Percentiles rank a stretch among this genome's conserved stretches.
These are phyloP conservation scores for Antechinus flavipes DNA, from an alignment of 2,113 vertebrate species.

Conservation along the genomic window DNA sequence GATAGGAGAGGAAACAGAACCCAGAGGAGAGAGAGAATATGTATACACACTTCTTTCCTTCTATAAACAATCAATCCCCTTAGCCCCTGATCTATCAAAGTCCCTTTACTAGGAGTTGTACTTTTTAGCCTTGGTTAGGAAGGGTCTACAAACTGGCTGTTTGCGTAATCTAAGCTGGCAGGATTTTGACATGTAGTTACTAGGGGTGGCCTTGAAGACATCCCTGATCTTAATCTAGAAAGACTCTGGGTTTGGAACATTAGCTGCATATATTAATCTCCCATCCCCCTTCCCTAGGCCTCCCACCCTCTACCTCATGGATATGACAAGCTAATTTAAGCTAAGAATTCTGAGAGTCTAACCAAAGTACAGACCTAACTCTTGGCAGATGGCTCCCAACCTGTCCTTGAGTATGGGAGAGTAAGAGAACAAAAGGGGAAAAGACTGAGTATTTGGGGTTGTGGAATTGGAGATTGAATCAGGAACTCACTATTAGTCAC, in stretches of 20 bases:
- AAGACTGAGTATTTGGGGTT: slow-evolving; percentile 11
- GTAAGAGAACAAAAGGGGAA: slow-evolving; percentile 22
- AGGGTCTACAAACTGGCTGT: background rate
- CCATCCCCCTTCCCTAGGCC: background rate
- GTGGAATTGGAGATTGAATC: slow-evolving; percentile 6
- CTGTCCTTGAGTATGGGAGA: slow-evolving; percentile 6
- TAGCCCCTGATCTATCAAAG: background rate
- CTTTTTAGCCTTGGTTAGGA: background rate
- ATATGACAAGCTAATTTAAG: slow-evolving; percentile 57
- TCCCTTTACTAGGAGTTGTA: background rate
- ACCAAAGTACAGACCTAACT: slow-evolving; percentile 18
- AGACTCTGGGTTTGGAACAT: slow-evolving; percentile 50
- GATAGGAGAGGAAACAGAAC: background rate
- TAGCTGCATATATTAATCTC: slow-evolving; percentile 33
- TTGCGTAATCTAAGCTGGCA: slow-evolving; percentile 47
- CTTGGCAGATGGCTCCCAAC: slow-evolving; percentile 43
- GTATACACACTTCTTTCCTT: background rate
- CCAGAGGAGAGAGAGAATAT: background rate
- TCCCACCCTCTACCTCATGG: background rate
- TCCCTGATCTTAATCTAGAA: slow-evolving; percentile 63
- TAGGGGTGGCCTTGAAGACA: slow-evolving; percentile 60
- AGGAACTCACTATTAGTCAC: slow-evolving; percentile 10
- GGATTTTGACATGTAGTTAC: slow-evolving; percentile 36
- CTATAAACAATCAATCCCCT: background rate
- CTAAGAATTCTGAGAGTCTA: slow-evolving; percentile 55